Base-by-base conservation (phyloP, 2,113 vertebrate species). In the Oncorhynchus mykiss region DNA sequence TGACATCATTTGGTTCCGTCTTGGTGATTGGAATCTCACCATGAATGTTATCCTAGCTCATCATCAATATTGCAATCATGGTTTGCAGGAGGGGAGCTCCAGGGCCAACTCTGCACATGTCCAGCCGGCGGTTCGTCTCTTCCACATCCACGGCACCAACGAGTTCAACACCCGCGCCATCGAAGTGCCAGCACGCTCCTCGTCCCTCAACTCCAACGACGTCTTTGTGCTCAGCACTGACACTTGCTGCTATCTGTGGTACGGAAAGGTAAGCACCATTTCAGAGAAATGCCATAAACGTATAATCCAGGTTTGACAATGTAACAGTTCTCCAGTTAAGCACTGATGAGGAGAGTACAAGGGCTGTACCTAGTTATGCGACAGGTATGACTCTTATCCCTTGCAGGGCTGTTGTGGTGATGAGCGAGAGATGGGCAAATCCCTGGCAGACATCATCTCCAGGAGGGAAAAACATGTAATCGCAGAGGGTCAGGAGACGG, bases 331-430 rank as follows among this genome's bases (percentile, higher is more conserved):
- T 54, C 14, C 14, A 54, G 49, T 14, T 54, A 54, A 54, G 4
- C 49, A 13, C 49, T 4, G 14, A 54, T 54, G 14, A 54, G 14
- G 49, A 18, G 13, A 14, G 49, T 54, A 54, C 39, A 45, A 45
- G 39, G 39, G 39, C 49, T 54, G 14, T 16, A 5, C 49, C 49
- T 54, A 54, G 13, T 54, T 54, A 16, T 54, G 49, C 1, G 3
- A 54, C 49, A 54, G 49, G 49, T 54, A 5, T 54, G 13, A 54
- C 49, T 54, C 49, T 54, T 54, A 54, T 54, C 49, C 14, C 16
- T 24, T 78, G 18, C 83, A 96, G 96, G 96, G 96, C 64, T 96
- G 95, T 80, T 96, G 94, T 0, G 96, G 96, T 1, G 96, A 97
- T 0, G 96, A 97, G 74, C 88, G 96, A 11, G 95, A 94, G 83